Evolutionary conservation across 1,140 invertebrate species (phyloP).

Genomic region (Rhynchophorus ferrugineus): DNA sequence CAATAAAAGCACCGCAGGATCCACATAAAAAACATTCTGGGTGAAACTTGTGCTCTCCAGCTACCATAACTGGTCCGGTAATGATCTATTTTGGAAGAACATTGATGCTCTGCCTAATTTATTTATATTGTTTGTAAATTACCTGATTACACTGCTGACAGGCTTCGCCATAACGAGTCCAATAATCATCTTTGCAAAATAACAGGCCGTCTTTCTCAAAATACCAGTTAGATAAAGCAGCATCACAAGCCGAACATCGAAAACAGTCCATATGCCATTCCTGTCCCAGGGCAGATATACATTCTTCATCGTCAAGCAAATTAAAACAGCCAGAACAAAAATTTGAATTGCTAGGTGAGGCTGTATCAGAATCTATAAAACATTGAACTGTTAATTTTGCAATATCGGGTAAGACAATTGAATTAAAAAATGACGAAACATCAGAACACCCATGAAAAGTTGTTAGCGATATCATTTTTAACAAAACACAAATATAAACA

Average conservation of each 20-base stretch:
- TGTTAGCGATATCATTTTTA: neutral
- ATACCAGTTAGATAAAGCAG: constrained; percentile 80
- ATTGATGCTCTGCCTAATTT: neutral
- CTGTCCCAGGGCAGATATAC: constrained; percentile 68
- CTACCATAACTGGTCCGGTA: constrained; percentile 89
- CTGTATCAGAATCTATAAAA: constrained; percentile 27
- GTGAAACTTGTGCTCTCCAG: constrained; percentile 90
- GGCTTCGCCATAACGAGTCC: constrained; percentile 76
- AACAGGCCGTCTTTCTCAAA: constrained; percentile 85
- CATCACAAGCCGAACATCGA: constrained; percentile 83
- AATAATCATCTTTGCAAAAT: constrained; percentile 86
- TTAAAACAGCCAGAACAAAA: constrained; percentile 69
- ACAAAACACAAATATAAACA: constrained; percentile 5
- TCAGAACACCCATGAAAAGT: neutral
- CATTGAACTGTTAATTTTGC: neutral
- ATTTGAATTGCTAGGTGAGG: constrained; percentile 12
- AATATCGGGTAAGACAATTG: neutral
- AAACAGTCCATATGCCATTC: constrained; percentile 83
- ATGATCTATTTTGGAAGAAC: constrained; percentile 52
- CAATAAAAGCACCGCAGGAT: constrained; percentile 75
- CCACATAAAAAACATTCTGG: constrained; percentile 89
- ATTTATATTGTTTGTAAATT: constrained; percentile 1
- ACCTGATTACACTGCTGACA: constrained; percentile 82
- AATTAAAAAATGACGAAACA: neutral
- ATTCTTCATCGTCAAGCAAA: constrained; percentile 64